Evolutionary conservation across 2,113 vertebrate genomes (phyloP).

Genomic region (Rhinoptilus africanus): DNA sequence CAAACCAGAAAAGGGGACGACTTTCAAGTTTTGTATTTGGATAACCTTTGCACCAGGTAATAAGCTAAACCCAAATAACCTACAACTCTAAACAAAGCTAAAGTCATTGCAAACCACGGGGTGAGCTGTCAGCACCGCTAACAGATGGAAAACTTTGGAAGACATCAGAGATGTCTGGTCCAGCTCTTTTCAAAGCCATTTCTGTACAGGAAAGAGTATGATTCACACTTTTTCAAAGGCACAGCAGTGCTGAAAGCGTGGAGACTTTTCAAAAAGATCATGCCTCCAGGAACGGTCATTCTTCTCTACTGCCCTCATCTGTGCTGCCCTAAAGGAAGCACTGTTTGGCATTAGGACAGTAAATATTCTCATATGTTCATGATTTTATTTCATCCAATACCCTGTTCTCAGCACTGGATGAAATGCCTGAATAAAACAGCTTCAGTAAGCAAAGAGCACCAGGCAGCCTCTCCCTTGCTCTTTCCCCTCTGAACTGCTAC

Average conservation of each 20-base stretch:
- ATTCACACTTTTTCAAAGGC: constrained; percentile 20
- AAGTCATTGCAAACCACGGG: background rate
- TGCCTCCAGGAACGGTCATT: constrained; percentile 8
- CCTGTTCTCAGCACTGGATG: background rate
- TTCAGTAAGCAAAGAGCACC: background rate
- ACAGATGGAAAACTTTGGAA: background rate
- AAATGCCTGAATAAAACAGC: background rate
- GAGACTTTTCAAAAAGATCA: background rate
- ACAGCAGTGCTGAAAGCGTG: background rate
- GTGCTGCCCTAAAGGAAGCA: background rate
- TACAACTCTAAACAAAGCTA: background rate
- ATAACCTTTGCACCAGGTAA: background rate
- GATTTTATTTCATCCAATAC: background rate
- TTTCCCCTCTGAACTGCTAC: background rate
- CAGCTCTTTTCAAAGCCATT: constrained; percentile 9
- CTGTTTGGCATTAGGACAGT: background rate
- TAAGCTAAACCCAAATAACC: background rate
- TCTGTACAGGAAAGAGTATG: background rate
- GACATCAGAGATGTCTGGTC: rapidly evolving
- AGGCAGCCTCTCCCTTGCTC: background rate
- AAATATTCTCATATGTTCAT: background rate
- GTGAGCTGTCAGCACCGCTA: background rate
- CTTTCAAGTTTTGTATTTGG: background rate
- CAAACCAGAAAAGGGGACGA: background rate
- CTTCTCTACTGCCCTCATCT: constrained; percentile 1